Percentiles rank a stretch among this genome's conserved stretches.
phyloP scores from a whole-genome alignment of 2,113 vertebrate species.

The Emberiza fucata region DNA sequence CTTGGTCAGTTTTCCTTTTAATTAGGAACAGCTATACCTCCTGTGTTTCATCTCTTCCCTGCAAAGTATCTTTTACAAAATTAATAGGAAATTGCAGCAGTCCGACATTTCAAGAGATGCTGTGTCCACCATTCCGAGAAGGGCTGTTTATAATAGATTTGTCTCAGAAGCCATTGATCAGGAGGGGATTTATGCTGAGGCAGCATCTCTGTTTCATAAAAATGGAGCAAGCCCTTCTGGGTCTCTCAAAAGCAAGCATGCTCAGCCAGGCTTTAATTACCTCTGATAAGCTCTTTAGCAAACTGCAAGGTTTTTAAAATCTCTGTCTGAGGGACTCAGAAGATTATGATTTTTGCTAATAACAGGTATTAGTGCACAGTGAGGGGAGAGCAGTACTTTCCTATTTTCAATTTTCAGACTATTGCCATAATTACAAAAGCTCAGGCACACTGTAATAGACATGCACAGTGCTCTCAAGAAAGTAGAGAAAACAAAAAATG shows the following conservation, averaged over 20 bases:
- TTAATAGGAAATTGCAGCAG: background rate
- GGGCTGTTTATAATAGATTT: background rate
- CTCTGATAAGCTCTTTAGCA: background rate
- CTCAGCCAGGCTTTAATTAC: constrained; percentile 6
- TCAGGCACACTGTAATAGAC: background rate
- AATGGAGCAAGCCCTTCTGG: background rate
- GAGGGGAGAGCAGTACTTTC: background rate
- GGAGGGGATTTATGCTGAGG: background rate
- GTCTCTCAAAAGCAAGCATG: background rate
- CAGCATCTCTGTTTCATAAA: background rate
- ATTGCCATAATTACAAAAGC: background rate
- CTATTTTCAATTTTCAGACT: background rate
- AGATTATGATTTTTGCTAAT: background rate
- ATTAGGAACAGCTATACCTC: background rate
- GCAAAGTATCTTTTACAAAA: background rate
- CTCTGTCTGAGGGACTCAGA: background rate
- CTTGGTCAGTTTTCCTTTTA: background rate
- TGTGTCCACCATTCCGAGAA: background rate
- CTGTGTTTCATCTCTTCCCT: background rate
- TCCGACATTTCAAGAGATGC: background rate
- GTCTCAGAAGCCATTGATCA: background rate
- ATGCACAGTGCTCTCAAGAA: background rate
- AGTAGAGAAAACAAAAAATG: background rate
- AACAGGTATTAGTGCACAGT: background rate
- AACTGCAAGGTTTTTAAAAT: background rate